Conservation (phyloP, 2,113 vertebrate genomes). For the Alosa alosa region DNA sequence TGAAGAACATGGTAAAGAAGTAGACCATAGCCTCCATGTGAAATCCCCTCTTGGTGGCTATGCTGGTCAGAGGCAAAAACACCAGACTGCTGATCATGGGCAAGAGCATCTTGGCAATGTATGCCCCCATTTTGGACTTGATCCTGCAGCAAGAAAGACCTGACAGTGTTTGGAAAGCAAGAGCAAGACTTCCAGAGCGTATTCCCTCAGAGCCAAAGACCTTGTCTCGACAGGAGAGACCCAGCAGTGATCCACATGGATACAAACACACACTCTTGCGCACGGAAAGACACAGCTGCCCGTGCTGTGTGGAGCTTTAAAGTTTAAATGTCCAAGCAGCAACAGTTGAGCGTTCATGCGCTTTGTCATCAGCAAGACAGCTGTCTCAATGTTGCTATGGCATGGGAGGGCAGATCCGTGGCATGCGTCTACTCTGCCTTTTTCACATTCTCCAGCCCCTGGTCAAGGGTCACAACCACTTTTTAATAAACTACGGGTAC, state of each 20-base stretch:
- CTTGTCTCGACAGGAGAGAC: not conserved
- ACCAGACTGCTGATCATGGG: constrained; percentile 91
- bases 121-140: constrained; percentile 78
- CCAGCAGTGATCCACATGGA: constrained; percentile 8
- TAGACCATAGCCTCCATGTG: constrained; percentile 99
- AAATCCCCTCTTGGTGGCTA: constrained; percentile 89
- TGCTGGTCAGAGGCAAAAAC: constrained; percentile 85
- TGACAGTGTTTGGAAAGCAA: not conserved
- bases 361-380: constrained; percentile 61
- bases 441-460: constrained; percentile 34
- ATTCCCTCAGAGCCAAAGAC: not conserved
- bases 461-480: constrained; percentile 23
- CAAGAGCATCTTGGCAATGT: constrained; percentile 89
- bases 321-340: constrained; percentile 71
- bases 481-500: constrained; percentile 14
- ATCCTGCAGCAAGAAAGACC: not conserved
- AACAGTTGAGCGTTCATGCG: constrained; percentile 34
- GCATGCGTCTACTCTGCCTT: constrained; percentile 27
- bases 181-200: not conserved
- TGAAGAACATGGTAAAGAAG: constrained; percentile 97
- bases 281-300: constrained; percentile 63
- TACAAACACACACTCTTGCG: constrained; percentile 28
- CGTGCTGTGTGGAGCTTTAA: constrained; percentile 66
- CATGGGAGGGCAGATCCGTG: constrained; percentile 21
- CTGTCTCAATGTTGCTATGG: constrained; percentile 55